Evolutionary conservation across 2,797 vertebrate genomes (phyloP), one percentile per base, ranked within the genome.

Genomic region (Echeneis naucrates): DNA sequence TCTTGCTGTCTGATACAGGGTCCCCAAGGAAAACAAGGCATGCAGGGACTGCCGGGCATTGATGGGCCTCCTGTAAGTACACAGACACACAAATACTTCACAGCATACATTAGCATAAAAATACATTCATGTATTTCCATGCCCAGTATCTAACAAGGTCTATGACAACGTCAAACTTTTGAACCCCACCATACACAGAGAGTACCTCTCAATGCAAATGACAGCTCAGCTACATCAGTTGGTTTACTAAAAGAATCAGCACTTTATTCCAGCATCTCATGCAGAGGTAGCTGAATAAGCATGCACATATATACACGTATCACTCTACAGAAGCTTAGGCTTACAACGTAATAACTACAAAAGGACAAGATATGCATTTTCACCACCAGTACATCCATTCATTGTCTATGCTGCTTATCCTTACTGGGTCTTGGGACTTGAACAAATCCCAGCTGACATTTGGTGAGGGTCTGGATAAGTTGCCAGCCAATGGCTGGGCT

Each of bases 31-130:
- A 97, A 96, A 70, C 74, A 77, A 16, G 97, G 97, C 56, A 92
- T 98, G 63, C 92, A 80, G 47, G 97, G 97, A 17, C 82, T 96
- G 12, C 63, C 95, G 37, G 97, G 97, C 63, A 93, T 95, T 1
- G 96, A 97, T 3, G 97, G 97, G 1, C 96, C 96, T 78, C 85
- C 84, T 26, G 97, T 98, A 82, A 98, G 96, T 93, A 68, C 54
- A 68, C 42, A 63, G n/a, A 65, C 33, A 65, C 30, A 58, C 30
- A 81, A 38, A 56, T 21, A 45, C 64, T 53, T 26, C 27, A 45
- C 62, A 57, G 24, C 21, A 75, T 19, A 47, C 21, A 33, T 73
- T 5, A 32, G 24, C 65, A 58, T 26, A 64, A 51, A 71, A 42
- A 44, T 4, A 70, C 5, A 54, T 16, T 30, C 13, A 65, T 12